Base-by-base conservation (phyloP, 1,140 invertebrate genomes). In the Rhizoglyphus robini region DNA sequence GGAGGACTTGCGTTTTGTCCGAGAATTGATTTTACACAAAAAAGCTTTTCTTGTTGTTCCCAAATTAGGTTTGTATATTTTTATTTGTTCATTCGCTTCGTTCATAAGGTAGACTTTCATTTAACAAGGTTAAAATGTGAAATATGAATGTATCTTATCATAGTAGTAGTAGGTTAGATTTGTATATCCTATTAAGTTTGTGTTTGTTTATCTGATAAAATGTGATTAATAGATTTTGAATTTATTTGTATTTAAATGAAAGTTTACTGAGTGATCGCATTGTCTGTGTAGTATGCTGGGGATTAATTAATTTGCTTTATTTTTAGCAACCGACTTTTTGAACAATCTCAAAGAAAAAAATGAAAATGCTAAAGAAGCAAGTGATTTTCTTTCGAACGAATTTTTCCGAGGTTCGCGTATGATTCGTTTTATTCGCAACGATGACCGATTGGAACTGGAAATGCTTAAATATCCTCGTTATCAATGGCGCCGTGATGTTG, bases 301-400 rank as follows among this genome's bases (percentile, higher is more conserved):
- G n/a, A n/a, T n/a, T n/a, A n/a, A n/a, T n/a, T n/a, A 61, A 29
- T 48, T 41, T 58, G 27, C 64, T 65, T 69, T 70, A 73, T 74
- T 80, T 81, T 36, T 74, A 93, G 90, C 93, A 47, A 82, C 94
- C 61, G 88, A 87, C 69, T 84, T 85, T 51, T 76, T 94, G 71
- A 90, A 94, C 73, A 84, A 88, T 64, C 74, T 90, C 59, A 94
- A 95, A 76, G 23, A 51, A 13, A 85, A 84, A 82, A 72, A 85
- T 81, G 80, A 69, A 63, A 81, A 83, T 68, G 90, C 89, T 0
- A 80, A 90, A 57, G 88, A 92, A 73, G 88, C 87, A 1, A 94
- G 91, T 59, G 84, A 90, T 68, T 94, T 90, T 90, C 76, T 96
- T 57, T 90, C 94, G 75, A 75, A 80, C 27, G 88, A 93, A 76